Conservation (phyloP, 2,888 invertebrate genomes). For the Megamerina dolium region DNA sequence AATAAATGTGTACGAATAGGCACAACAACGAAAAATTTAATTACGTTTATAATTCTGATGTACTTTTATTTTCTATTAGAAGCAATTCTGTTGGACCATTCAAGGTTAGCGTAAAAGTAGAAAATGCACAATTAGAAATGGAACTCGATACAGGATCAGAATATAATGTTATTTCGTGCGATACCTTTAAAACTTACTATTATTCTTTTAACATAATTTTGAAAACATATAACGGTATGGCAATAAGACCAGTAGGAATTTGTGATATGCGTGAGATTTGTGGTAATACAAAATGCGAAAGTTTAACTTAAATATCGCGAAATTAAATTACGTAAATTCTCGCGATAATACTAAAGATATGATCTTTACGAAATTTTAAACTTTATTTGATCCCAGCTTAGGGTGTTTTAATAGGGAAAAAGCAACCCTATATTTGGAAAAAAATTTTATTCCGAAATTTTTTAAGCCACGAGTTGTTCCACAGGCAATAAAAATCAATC, state of each 20-base stretch:
- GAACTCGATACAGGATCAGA: not conserved
- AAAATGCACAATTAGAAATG: not conserved
- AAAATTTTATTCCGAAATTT: not conserved
- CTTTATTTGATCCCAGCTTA: constrained; percentile 9
- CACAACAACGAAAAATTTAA: constrained; percentile 1
- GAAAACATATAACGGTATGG: constrained; percentile 12
- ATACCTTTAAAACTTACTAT: constrained; percentile 1
- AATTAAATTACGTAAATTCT: constrained; percentile 12
- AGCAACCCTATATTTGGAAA: constrained; percentile 9
- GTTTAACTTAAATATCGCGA: constrained; percentile 10
- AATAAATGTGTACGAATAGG: not conserved
- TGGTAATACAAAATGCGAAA: constrained; percentile 12
- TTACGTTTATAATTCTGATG: constrained; percentile 1
- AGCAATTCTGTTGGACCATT: not conserved
- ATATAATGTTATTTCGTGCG: not conserved
- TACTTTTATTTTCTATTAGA: not conserved
- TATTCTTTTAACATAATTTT: constrained; percentile 3
- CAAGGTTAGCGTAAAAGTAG: constrained; percentile 2
- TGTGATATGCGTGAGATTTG: constrained; percentile 12
- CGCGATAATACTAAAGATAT: constrained; percentile 3
- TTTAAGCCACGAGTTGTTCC: not conserved
- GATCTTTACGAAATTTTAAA: not conserved
- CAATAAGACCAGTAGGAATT: constrained; percentile 9
- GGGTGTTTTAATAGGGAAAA: constrained; percentile 4
- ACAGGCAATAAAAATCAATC: not conserved